Evolutionary conservation across 1,140 invertebrate species (phyloP), one percentile per base, ranked within the genome.

Genomic region (Drosophila sp.): DNA sequence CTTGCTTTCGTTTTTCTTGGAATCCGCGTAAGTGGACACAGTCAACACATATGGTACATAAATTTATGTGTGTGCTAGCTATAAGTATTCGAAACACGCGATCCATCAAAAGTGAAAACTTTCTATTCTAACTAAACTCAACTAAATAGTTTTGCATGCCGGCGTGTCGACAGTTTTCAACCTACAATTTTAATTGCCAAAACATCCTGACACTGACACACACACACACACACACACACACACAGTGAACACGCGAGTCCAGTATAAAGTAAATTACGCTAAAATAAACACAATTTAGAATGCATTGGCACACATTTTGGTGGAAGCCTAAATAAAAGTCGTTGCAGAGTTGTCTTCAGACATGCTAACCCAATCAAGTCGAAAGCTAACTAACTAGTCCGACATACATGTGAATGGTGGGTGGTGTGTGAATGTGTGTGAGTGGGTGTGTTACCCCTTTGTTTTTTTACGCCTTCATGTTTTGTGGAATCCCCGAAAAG

Each of bases 251-350:
- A 76, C 54, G 73, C 79, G n/a, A 67, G 25, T 29, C 44, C 23
- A 38, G 33, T 54, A 32, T 54, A 79, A 75, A 65, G 68, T 56
- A 69, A 87, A 86, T 86, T 86, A 87, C 79, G 44, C 79, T 69
- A 87, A 87, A 86, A 86, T 86, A 86, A 86, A 86, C 74, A 86
- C 61, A 79, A 86, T 86, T 86, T 86, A 79, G 83, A 79, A 69
- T 80, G 69, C 65, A 70, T 76, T 76, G 73, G 74, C 73, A 70
- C 73, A 76, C 73, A 76, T 76, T 76, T 67, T 25, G 23, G 23
- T 10, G 4, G 23, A 1, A 27, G 44, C 8, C 44, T 50, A 50
- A 50, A 50, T 7, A 27, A 50, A 50, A 50, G 44, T 50, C 44
- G 60, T 66, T 62, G 66, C 55, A 56, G 66, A 86, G 79, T 79